Percentiles rank a stretch among this genome's conserved stretches.
phyloP scores from a whole-genome alignment of 2,113 vertebrate genomes.

The Sinocyclocheilus maitianheensis region DNA sequence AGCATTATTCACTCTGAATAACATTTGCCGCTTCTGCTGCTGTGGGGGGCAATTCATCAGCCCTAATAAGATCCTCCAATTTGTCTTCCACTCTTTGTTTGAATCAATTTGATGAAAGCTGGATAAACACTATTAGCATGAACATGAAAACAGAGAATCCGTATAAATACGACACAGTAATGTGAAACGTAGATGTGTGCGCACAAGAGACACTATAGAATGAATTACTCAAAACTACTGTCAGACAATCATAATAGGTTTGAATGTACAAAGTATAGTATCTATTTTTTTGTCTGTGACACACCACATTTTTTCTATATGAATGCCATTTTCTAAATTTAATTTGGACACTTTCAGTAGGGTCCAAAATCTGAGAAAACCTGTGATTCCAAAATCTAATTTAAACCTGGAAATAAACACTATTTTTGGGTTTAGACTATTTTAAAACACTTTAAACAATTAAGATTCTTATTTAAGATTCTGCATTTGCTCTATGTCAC shows the following conservation, averaged over 20 bases:
- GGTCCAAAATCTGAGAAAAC: not conserved
- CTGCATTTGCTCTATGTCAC: not conserved
- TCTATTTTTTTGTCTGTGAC: not conserved
- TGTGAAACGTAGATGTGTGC: not conserved
- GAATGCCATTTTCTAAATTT: not conserved
- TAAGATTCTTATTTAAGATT: not conserved
- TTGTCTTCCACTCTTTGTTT: conserved; percentile 70
- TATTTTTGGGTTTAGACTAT: not conserved
- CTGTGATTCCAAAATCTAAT: not conserved
- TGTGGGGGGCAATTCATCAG: conserved; percentile 67
- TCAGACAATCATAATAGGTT: not conserved
- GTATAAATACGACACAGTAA: not conserved
- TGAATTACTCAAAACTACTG: not conserved
- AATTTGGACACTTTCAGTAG: not conserved
- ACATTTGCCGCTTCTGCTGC: conserved; percentile 65
- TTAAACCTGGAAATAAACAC: not conserved
- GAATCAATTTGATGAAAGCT: conserved; percentile 71
- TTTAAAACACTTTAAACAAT: not conserved
- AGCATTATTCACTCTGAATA: conserved; percentile 67
- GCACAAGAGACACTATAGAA: not conserved
- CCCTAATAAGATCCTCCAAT: conserved; percentile 70
- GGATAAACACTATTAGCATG: conserved; percentile 41
- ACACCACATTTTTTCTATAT: not conserved
- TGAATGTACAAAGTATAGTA: not conserved
- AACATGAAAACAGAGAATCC: conserved; percentile 35